These are phyloP conservation scores for Linnaemya tessellans DNA, from an alignment of 2,888 invertebrate species.

Conservation along the genomic window DNA sequence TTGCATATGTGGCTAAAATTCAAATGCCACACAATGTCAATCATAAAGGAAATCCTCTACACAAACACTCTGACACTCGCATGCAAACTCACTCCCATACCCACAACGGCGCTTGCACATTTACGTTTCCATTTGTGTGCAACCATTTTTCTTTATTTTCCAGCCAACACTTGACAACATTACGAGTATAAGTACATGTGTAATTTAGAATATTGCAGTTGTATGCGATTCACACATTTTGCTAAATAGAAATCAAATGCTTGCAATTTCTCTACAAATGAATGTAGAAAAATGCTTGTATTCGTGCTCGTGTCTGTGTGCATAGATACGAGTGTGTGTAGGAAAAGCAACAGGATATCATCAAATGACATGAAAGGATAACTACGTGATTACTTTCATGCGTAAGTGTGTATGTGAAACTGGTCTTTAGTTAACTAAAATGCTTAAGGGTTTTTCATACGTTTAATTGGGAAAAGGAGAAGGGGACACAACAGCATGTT, in stretches of 20 bases:
- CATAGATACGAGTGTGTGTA: neutral
- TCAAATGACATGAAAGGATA: slow-evolving; percentile 66
- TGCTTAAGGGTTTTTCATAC: slow-evolving; percentile 45
- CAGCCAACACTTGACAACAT: slow-evolving; percentile 21
- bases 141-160: slow-evolving; percentile 11
- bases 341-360: slow-evolving; percentile 70
- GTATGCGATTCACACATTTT: slow-evolving; percentile 58
- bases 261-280: slow-evolving; percentile 36
- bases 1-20: slow-evolving; percentile 72
- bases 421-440: slow-evolving; percentile 45
- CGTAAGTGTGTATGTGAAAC: slow-evolving; percentile 1
- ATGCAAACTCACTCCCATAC: neutral
- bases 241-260: slow-evolving; percentile 62
- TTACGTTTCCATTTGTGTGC: slow-evolving; percentile 8
- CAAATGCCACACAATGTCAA: slow-evolving; percentile 71
- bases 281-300: neutral
- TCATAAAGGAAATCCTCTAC: slow-evolving; percentile 68
- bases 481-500: slow-evolving; percentile 45
- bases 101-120: neutral
- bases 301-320: neutral
- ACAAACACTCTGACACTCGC: slow-evolving; percentile 31
- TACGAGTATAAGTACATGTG: neutral
- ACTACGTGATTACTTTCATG: slow-evolving; percentile 41
- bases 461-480: slow-evolving; percentile 20
- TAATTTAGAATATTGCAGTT: slow-evolving; percentile 2